Conservation (phyloP, 2,797 vertebrate species). For the Miichthys miiuy region DNA sequence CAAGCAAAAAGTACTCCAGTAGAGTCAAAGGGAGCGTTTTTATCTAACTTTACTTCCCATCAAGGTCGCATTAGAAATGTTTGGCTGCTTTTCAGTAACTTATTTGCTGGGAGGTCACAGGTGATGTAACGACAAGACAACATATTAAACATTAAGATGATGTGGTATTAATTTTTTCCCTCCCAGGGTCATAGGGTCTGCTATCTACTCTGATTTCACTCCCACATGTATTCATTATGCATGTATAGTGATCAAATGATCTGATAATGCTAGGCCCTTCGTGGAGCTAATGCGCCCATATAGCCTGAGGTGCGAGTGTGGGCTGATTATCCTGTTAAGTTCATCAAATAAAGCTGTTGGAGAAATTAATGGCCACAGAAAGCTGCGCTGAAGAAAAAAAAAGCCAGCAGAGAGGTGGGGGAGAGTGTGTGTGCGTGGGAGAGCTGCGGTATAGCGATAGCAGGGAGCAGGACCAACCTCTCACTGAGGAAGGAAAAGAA, state of each 20-base stretch:
- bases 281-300: conserved; percentile 55
- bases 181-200: conserved; percentile 59
- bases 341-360: conserved; percentile 79
- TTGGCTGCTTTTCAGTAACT: conserved; percentile 5
- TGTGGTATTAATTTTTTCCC: conserved; percentile 57
- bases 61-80: conserved; percentile 42
- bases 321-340: conserved; percentile 77
- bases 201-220: conserved; percentile 59
- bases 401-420: background rate
- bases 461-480: conserved; percentile 58
- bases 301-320: conserved; percentile 72
- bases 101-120: conserved; percentile 54
- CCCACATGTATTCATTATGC: conserved; percentile 77
- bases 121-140: conserved; percentile 65
- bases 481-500: conserved; percentile 67
- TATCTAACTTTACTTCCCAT: conserved; percentile 31
- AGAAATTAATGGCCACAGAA: conserved; percentile 69
- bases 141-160: conserved; percentile 55
- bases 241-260: conserved; percentile 78
- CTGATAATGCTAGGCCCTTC: conserved; percentile 64
- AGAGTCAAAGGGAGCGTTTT: conserved; percentile 2
- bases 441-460: conserved; percentile 38
- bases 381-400: conserved; percentile 10
- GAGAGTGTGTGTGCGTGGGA: conserved; percentile 28
- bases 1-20: conserved; percentile 15